Evolutionary conservation across 2,888 invertebrate genomes (phyloP).

Genomic region (Thymelicus sylvestris): DNA sequence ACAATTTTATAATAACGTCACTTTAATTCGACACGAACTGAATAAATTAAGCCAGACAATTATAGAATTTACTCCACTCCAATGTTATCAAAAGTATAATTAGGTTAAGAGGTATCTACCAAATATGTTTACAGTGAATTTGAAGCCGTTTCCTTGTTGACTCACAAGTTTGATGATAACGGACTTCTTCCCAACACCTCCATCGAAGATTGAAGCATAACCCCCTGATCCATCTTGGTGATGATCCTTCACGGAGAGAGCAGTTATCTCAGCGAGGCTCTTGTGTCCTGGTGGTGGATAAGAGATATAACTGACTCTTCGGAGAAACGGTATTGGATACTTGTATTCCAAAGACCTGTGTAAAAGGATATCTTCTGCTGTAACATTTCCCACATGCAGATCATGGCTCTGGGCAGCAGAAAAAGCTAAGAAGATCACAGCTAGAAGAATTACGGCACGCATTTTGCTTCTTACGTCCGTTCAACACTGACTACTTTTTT

Average conservation of each 20-base stretch:
- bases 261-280: constrained; percentile 67
- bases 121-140: constrained; percentile 74
- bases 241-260: constrained; percentile 70
- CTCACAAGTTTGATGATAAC: constrained; percentile 75
- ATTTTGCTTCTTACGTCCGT: constrained; percentile 70
- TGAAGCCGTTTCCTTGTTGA: constrained; percentile 67
- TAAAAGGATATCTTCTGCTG: constrained; percentile 68
- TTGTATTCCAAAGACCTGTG: constrained; percentile 66
- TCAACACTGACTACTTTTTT: constrained; percentile 50
- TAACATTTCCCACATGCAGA: constrained; percentile 61
- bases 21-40: constrained; percentile 33
- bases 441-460: constrained; percentile 55
- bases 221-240: constrained; percentile 67
- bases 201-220: constrained; percentile 65
- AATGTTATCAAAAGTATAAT: too few relatives aligned
- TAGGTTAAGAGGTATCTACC: constrained; percentile 56
- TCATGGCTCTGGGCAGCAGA: constrained; percentile 68
- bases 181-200: constrained; percentile 74
- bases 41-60: constrained; percentile 23
- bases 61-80: constrained; percentile 31
- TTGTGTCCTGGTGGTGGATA: constrained; percentile 68
- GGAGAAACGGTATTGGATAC: constrained; percentile 70
- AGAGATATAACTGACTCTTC: constrained; percentile 62
- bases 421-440: constrained; percentile 57
- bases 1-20: background rate